These are phyloP conservation scores for Cerceris ruficornis DNA, from an alignment of 2,888 invertebrate species.

Conservation along the genomic window DNA sequence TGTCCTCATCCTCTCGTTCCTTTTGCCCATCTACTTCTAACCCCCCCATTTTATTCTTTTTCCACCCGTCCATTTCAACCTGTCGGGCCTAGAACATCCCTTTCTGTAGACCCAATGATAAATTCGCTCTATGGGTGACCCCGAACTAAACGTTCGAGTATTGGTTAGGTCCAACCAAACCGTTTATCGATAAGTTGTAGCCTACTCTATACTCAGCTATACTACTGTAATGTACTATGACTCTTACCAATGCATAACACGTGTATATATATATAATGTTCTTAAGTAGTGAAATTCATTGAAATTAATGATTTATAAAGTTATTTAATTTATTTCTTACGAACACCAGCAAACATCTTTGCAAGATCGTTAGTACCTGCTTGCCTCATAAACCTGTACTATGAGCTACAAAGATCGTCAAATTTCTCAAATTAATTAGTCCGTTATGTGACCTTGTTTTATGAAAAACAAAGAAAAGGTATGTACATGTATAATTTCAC, in stretches of 20 bases:
- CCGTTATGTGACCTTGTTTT: neutral
- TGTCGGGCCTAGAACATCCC: constrained; percentile 70
- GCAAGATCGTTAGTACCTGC: constrained; percentile 59
- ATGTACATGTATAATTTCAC: no score
- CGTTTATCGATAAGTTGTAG: constrained; percentile 74
- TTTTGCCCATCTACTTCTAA: constrained; percentile 24
- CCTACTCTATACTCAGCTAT: constrained; percentile 76
- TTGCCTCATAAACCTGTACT: constrained; percentile 64
- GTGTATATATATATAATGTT: constrained; percentile 74
- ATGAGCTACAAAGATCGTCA: constrained; percentile 13
- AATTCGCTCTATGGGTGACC: constrained; percentile 52
- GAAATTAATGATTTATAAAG: constrained; percentile 65
- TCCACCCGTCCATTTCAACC: constrained; percentile 69
- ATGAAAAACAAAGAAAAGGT: neutral
- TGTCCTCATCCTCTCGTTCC: constrained; percentile 28
- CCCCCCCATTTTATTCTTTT: constrained; percentile 33
- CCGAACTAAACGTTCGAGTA: constrained; percentile 62
- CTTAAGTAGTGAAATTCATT: constrained; percentile 75
- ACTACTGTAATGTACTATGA: constrained; percentile 77
- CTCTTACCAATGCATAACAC: constrained; percentile 77
- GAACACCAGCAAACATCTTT: constrained; percentile 36
- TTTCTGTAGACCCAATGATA: constrained; percentile 61
- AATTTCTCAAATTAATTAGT: neutral
- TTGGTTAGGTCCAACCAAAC: constrained; percentile 72
- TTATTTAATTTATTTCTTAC: constrained; percentile 72